phyloP scores from a whole-genome alignment of 2,888 invertebrate genomes.

The Chymomyza amoena region DNA sequence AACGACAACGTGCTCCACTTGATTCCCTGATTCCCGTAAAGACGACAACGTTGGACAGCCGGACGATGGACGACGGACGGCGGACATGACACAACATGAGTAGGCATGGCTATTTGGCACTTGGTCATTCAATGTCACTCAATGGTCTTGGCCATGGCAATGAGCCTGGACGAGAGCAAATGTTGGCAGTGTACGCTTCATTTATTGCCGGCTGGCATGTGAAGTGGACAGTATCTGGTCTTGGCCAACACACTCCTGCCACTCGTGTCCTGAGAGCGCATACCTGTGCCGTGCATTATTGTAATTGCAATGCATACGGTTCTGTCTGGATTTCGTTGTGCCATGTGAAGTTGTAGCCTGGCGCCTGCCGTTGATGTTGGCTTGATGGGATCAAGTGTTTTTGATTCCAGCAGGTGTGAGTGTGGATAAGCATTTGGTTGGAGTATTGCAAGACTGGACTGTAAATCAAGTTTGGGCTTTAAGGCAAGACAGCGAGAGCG shows the following conservation, averaged over 20 bases:
- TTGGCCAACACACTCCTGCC: slow-evolving; percentile 21
- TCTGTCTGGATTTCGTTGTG: not conserved
- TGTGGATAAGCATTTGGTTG: not conserved
- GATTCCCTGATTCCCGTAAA: slow-evolving; percentile 35
- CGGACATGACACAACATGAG: not conserved
- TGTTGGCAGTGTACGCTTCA: slow-evolving; percentile 37
- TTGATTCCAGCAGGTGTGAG: not conserved
- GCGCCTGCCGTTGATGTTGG: not conserved
- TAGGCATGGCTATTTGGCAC: slow-evolving; percentile 5
- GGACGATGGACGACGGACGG: too few species aligned
- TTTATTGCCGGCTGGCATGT: slow-evolving; percentile 45
- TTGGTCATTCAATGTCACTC: slow-evolving; percentile 28
- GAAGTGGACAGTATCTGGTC: slow-evolving; percentile 18
- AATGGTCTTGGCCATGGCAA: slow-evolving; percentile 11
- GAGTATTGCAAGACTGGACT: not conserved
- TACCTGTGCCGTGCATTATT: slow-evolving; percentile 47
- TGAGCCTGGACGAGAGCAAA: not conserved
- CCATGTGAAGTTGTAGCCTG: not conserved
- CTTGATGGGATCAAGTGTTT: not conserved
- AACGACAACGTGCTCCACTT: slow-evolving; percentile 50
- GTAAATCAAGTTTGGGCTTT: not conserved
- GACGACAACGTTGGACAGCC: not conserved
- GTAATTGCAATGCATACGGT: slow-evolving; percentile 44
- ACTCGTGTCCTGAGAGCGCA: slow-evolving; percentile 1
- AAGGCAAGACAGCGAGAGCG: not conserved